A percentile compares a stretch with the other conserved stretches of the same genome.
Evolutionary conservation across 30 jellyfish, hydroid and myxozoan species (phyloP).

Genomic region (Clytia hemisphaerica): DNA sequence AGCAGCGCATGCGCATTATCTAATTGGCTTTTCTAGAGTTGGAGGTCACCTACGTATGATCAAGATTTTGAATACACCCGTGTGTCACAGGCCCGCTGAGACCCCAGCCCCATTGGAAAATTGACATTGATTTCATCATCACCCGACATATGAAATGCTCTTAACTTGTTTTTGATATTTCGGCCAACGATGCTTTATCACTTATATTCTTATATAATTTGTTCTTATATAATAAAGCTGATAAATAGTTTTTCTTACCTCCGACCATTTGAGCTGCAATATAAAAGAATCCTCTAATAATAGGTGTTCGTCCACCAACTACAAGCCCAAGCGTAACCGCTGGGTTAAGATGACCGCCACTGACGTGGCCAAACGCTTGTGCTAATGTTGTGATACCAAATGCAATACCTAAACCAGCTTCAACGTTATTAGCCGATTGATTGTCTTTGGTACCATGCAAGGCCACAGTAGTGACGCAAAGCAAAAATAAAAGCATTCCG

Average conservation of each 20-base stretch:
- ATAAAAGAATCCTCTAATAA: slow-evolving; percentile 20
- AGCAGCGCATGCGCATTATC: too few species aligned
- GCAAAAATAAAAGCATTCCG: slow-evolving; percentile 27
- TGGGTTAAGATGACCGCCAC: slow-evolving; percentile 63
- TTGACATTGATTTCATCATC: too few species aligned
- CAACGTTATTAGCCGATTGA: not conserved
- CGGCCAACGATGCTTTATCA: too few species aligned
- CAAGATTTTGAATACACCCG: too few species aligned
- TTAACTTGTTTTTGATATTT: too few species aligned
- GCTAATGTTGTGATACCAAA: slow-evolving; percentile 47
- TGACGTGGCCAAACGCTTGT: slow-evolving; percentile 29
- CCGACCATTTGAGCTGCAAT: slow-evolving; percentile 53
- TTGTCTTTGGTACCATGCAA: slow-evolving; percentile 33
- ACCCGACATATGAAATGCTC: too few species aligned
- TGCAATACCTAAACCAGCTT: slow-evolving; percentile 38
- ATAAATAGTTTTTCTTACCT: slow-evolving; percentile 20
- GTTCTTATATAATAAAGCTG: too few species aligned
- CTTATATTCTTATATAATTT: too few species aligned
- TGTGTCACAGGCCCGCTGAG: too few species aligned
- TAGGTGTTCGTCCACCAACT: slow-evolving; percentile 30
- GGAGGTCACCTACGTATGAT: too few species aligned
- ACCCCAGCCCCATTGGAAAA: too few species aligned
- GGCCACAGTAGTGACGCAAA: slow-evolving; percentile 28
- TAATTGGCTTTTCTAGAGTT: too few species aligned
- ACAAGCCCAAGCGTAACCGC: slow-evolving; percentile 44